A percentile compares a stretch with the other conserved stretches of the same genome.
Conservation (phyloP, 2,113 vertebrate genomes). For the Cynopterus brachyotis region DNA sequence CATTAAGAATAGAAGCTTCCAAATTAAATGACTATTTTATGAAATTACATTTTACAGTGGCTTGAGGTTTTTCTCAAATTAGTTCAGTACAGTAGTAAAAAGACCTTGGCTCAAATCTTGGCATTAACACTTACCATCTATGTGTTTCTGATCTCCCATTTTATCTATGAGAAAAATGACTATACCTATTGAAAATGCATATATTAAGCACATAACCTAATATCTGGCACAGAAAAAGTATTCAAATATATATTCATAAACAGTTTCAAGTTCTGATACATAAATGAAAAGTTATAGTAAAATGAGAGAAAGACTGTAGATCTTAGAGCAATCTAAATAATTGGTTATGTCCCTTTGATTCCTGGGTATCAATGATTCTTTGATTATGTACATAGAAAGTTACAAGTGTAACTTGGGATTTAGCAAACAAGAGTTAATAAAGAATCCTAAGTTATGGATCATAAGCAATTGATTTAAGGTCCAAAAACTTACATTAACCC, state of each 20-base stretch:
- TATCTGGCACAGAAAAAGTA: neutral
- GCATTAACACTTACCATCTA: neutral
- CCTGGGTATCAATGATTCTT: neutral
- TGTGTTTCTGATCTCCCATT: neutral
- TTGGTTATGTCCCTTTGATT: neutral
- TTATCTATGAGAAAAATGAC: slow-evolving; percentile 7
- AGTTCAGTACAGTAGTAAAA: neutral
- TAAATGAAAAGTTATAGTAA: neutral
- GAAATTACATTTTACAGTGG: neutral
- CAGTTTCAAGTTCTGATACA: slow-evolving; percentile 11
- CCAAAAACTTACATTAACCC: neutral
- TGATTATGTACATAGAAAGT: neutral
- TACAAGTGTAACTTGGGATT: neutral
- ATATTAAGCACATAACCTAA: neutral
- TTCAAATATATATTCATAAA: neutral
- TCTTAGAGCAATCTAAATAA: neutral
- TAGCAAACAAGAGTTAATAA: neutral
- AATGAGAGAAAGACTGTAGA: neutral
- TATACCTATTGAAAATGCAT: neutral
- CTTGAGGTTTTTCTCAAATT: neutral
- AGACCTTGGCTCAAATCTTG: neutral
- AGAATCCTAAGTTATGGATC: neutral
- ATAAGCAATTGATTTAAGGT: neutral
- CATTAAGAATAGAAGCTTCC: neutral
- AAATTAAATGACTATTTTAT: neutral